A percentile compares a stretch with the other conserved stretches of the same genome.
phyloP scores from a whole-genome alignment of 2,113 vertebrate species.

The Phrynocephalus versicolor region DNA sequence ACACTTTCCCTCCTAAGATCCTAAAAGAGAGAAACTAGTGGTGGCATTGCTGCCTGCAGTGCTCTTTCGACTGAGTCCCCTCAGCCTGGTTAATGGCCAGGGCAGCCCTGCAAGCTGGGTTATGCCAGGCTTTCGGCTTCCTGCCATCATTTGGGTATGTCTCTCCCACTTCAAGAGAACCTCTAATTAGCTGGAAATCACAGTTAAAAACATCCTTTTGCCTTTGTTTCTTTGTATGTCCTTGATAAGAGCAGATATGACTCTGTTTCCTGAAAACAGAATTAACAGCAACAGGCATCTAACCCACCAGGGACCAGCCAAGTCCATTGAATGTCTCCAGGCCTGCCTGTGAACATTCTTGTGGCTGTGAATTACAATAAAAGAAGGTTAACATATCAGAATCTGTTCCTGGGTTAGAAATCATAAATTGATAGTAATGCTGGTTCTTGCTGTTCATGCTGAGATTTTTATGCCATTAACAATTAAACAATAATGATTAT shows the following conservation, averaged over 20 bases:
- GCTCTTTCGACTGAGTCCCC: too few species aligned
- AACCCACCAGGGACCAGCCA: neutral
- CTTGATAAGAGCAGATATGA: neutral
- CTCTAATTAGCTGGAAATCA: neutral
- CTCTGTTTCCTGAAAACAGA: slow-evolving; percentile 1
- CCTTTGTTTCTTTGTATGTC: neutral
- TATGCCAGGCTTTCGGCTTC: too few species aligned
- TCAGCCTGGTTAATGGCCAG: too few species aligned
- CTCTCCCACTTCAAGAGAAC: neutral
- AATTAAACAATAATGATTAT: too few species aligned
- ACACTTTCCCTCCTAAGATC: too few species aligned
- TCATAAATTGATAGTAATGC: neutral
- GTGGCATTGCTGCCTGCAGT: too few species aligned
- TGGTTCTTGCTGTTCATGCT: neutral
- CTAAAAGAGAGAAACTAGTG: too few species aligned
- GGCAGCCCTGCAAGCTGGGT: too few species aligned
- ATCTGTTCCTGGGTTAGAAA: neutral
- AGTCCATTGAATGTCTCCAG: neutral
- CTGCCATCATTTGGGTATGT: neutral
- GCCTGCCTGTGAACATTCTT: neutral
- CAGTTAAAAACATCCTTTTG: neutral
- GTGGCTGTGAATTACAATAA: neutral
- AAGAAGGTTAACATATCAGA: neutral
- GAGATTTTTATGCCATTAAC: neutral
- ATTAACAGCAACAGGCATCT: neutral